These are phyloP conservation scores for Aselliscus stoliczkanus DNA, from an alignment of 2,797 vertebrate species.

Conservation along the genomic window DNA sequence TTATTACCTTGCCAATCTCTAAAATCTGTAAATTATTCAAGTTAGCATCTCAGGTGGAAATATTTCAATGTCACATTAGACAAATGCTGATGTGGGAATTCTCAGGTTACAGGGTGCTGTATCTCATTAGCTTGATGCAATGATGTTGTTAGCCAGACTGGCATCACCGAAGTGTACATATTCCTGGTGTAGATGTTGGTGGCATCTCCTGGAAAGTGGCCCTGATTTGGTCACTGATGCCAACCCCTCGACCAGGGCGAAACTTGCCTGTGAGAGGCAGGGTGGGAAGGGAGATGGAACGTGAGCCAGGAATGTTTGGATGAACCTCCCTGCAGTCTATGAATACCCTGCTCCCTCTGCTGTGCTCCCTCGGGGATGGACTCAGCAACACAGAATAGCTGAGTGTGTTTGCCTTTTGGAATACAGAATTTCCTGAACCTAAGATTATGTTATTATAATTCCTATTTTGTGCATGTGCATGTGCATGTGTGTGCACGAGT, in stretches of 20 bases:
- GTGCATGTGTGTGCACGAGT: neutral
- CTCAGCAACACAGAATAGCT: too few species aligned
- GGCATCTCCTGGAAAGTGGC: neutral
- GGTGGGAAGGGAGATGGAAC: neutral
- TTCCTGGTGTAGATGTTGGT: neutral
- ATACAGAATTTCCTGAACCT: neutral
- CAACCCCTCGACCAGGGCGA: neutral
- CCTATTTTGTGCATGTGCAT: too few species aligned
- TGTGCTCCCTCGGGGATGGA: neutral
- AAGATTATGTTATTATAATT: neutral
- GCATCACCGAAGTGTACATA: too few species aligned
- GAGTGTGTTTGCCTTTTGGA: neutral
- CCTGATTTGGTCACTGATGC: neutral
- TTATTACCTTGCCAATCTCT: neutral
- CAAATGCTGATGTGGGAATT: neutral
- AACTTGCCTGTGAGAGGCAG: neutral
- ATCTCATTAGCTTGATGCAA: neutral
- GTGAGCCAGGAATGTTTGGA: neutral
- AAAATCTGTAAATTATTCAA: slow-evolving; percentile 15
- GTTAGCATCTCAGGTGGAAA: neutral
- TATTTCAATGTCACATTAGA: neutral
- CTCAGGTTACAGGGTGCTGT: neutral
- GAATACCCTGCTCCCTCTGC: neutral
- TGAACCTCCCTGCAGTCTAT: too few species aligned
- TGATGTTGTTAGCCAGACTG: neutral